Base-by-base conservation (phyloP, 2,888 invertebrate genomes). In the Aspidapion aeneum region DNA sequence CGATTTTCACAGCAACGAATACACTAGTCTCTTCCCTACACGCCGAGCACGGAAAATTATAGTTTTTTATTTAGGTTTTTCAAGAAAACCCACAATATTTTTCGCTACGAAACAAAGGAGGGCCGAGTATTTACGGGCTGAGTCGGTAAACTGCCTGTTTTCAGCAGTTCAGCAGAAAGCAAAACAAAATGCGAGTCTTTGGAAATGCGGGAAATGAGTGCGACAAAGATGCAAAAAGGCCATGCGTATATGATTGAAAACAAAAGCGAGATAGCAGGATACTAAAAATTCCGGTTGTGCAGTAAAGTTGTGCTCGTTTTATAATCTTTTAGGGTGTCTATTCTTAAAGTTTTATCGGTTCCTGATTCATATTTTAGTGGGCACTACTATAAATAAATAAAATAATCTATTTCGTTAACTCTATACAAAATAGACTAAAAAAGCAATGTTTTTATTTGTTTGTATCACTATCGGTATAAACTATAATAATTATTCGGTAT, bases 101-200 rank as follows among this genome's bases (percentile, higher is more conserved):
- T 19, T 3, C 12, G 12, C 35, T 35, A 12, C 63, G 61, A 66
- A 63, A 66, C 66, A 66, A 66, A 66, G 63, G 59, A 58, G 61
- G 59, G 56, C 55, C 65, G 63, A 65, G 57, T 57, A 52, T 59
- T 55, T 63, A 57, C 61, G 52, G 62, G 61, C 66, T 61, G 55
- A 54, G 57, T 62, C 63, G 58, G 59, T 55, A 61, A n/a, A 63
- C 65, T 65, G 62, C 65, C 62, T 65, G 63, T 61, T 66, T 63
- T 66, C 66, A 65, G 62, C 63, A 61, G 63, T 63, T 66, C 66
- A 65, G 62, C 63, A 61, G 63, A 63, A 66, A 66, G 63, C 66
- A 66, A 66, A 64, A 61, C 63, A 63, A 62, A 60, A 66, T 62
- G 60, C 60, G 57, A 62, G 63, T 60, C 66, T 63, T 66, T 66